phyloP scores from a whole-genome alignment of 2,113 vertebrate genomes.

The Ciconia maguari region DNA sequence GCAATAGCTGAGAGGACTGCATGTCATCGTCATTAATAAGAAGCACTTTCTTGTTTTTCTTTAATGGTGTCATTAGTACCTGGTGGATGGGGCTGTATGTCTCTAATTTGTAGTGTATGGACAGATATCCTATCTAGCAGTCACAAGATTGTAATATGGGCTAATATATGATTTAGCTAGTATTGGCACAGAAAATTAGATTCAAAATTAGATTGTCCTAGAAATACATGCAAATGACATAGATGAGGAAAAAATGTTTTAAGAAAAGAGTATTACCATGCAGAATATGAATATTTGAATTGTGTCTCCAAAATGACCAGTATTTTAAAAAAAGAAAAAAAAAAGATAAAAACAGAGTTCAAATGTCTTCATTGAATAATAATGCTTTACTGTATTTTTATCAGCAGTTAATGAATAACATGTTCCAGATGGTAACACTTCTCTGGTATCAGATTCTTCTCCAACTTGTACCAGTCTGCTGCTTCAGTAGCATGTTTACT shows the following conservation, averaged over 20 bases:
- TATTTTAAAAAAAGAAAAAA: not conserved
- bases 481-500: slow-evolving; percentile 47
- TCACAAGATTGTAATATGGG: not conserved
- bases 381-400: not conserved
- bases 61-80: not conserved
- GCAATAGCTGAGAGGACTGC: not conserved
- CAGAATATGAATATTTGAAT: not conserved
- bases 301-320: not conserved
- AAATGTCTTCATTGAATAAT: not conserved
- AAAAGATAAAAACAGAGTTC: not conserved
- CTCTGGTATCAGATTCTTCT: slow-evolving; percentile 39
- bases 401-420: slow-evolving; percentile 42
- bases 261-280: not conserved
- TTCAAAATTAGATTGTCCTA: not conserved
- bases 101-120: not conserved
- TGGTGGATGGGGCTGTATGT: not conserved
- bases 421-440: slow-evolving; percentile 43
- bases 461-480: not conserved
- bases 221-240: not conserved
- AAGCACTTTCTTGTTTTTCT: not conserved
- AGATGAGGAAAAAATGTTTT: not conserved
- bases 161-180: not conserved
- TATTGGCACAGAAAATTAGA: not conserved
- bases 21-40: not conserved
- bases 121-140: not conserved